These are phyloP conservation scores for Dromiciops gliroides DNA, from an alignment of 2,113 vertebrate genomes.

Conservation along the genomic window DNA sequence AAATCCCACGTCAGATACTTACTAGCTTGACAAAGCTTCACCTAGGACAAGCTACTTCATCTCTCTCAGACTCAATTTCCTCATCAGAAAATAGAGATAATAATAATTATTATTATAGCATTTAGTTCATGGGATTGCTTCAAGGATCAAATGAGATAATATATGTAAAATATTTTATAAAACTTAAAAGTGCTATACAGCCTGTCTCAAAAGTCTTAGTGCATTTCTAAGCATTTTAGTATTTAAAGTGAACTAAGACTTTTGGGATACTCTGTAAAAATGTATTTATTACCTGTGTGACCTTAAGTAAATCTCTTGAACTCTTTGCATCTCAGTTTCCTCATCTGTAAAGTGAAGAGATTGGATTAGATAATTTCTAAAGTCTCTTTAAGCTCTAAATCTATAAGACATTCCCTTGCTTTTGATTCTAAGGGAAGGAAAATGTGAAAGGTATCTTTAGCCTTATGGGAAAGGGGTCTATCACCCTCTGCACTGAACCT, in stretches of 20 bases:
- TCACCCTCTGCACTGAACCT: neutral
- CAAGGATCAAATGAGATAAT: neutral
- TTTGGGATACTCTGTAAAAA: neutral
- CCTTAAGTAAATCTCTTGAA: neutral
- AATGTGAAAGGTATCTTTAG: neutral
- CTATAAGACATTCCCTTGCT: neutral
- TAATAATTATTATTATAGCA: neutral
- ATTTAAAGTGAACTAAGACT: neutral
- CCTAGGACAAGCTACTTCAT: neutral
- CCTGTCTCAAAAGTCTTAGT: neutral
- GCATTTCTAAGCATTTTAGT: neutral
- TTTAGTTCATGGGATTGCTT: neutral
- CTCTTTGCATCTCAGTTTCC: neutral
- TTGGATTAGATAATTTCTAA: neutral
- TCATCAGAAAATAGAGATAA: neutral
- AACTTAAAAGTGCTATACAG: neutral
- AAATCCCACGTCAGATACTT: neutral
- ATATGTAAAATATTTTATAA: neutral
- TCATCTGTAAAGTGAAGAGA: neutral
- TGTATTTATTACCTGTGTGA: neutral
- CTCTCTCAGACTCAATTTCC: neutral
- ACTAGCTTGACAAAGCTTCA: neutral
- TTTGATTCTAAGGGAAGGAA: neutral
- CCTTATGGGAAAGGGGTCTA: neutral
- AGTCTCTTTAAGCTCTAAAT: neutral